Percentiles rank a stretch among this genome's conserved stretches.
phyloP scores from a whole-genome alignment of 1,140 invertebrate species.

The Bombyx mandarina region DNA sequence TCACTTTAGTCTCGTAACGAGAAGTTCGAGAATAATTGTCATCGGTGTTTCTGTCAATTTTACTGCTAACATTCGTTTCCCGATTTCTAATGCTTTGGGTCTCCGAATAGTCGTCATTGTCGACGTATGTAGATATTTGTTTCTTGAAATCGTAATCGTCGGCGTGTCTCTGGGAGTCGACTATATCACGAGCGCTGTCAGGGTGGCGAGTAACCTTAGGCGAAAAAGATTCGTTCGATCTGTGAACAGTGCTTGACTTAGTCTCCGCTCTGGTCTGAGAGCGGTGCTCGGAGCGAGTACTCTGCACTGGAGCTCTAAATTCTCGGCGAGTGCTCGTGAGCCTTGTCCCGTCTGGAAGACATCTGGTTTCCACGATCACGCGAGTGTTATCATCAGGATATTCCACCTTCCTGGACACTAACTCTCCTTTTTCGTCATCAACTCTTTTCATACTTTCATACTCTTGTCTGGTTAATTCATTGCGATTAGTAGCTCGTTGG shows the following conservation, averaged over 20 bases:
- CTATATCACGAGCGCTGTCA: conserved; percentile 36
- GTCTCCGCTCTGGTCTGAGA: conserved; percentile 42
- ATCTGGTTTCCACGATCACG: conserved; percentile 75
- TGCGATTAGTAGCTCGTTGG: conserved; percentile 29
- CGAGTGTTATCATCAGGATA: conserved; percentile 75
- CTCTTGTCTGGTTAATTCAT: conserved; percentile 21
- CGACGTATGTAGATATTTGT: conserved; percentile 17
- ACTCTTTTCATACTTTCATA: conserved; percentile 12
- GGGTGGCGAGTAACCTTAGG: conserved; percentile 34
- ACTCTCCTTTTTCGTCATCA: conserved; percentile 44
- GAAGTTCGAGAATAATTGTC: conserved; percentile 13
- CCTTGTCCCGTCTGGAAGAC: conserved; percentile 75
- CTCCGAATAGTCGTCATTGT: conserved; percentile 20
- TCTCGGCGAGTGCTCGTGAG: conserved; percentile 76
- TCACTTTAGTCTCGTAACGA: conserved; percentile 8
- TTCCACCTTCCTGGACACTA: conserved; percentile 72
- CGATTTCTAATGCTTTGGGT: conserved; percentile 8
- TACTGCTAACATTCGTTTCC: conserved; percentile 10
- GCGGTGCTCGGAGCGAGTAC: conserved; percentile 36
- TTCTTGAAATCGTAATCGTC: conserved; percentile 52
- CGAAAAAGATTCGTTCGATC: conserved; percentile 24
- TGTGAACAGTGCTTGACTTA: conserved; percentile 32
- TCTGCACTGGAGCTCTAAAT: conserved; percentile 63
- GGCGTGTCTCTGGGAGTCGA: conserved; percentile 44
- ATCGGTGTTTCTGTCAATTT: conserved; percentile 9